Evolutionary conservation across 2,113 vertebrate species (phyloP).

Genomic region (Numenius arquata): DNA sequence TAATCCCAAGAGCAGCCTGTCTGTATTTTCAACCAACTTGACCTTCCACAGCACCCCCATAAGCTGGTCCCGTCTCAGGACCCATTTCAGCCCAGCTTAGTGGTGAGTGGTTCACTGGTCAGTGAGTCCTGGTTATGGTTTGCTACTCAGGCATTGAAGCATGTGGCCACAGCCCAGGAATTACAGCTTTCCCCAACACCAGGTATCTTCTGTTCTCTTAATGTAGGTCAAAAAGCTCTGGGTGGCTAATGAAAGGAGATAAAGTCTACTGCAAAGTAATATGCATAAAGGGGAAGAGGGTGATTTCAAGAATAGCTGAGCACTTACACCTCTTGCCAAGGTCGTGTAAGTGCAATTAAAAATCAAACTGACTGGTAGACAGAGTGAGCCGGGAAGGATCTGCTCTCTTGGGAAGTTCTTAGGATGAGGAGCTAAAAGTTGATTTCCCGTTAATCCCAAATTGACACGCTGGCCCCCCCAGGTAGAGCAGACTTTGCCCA

Average conservation of each 20-base stretch:
- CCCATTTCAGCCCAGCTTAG: background rate
- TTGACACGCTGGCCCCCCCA: background rate
- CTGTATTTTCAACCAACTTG: background rate
- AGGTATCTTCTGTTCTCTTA: background rate
- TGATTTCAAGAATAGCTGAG: background rate
- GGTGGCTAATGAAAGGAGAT: background rate
- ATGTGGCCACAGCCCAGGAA: background rate
- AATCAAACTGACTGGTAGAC: background rate
- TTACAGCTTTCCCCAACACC: background rate
- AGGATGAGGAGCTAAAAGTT: background rate
- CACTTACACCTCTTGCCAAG: background rate
- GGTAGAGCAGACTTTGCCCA: background rate
- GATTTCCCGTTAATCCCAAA: background rate
- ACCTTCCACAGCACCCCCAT: background rate
- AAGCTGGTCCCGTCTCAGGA: background rate
- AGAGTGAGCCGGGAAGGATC: background rate
- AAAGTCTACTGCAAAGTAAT: background rate
- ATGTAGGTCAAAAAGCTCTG: background rate
- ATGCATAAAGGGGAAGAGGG: background rate
- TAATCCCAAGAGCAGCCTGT: background rate
- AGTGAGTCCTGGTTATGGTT: background rate
- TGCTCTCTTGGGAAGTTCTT: background rate
- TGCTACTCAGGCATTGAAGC: background rate
- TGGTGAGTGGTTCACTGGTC: background rate
- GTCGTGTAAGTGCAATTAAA: slow-evolving; percentile 9